phyloP scores from a whole-genome alignment of 2,113 vertebrate species.

The Equus przewalskii region DNA sequence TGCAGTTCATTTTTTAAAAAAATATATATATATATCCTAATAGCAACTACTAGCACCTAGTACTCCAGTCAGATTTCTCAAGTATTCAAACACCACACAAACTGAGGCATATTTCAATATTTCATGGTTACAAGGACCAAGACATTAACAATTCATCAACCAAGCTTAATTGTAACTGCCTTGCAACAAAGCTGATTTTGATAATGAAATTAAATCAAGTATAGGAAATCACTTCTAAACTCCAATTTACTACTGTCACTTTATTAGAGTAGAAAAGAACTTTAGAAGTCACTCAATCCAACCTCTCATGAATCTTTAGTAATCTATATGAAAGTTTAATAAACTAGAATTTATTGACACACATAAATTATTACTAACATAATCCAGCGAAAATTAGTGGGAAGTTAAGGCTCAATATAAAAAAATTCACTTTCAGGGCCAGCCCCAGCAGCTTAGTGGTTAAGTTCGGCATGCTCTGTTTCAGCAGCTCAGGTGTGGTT shows the following conservation, averaged over 20 bases:
- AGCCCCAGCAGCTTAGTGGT: too few relatives aligned
- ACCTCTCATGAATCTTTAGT: background rate
- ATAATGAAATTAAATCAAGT: slow-evolving; percentile 12
- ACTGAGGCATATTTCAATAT: background rate
- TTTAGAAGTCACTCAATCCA: background rate
- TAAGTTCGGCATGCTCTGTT: too few relatives aligned
- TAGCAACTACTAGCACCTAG: background rate
- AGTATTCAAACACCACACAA: slow-evolving; percentile 14
- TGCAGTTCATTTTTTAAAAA: background rate
- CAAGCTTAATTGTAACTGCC: background rate
- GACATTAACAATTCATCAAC: background rate
- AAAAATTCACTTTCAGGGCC: slow-evolving; percentile 10
- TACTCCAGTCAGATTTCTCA: slow-evolving; percentile 6
- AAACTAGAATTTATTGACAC: slow-evolving; percentile 49
- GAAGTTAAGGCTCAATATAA: slow-evolving; percentile 2
- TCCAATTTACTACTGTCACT: background rate
- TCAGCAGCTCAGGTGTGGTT: too few relatives aligned
- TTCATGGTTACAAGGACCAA: slow-evolving; percentile 1
- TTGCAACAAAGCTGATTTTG: background rate
- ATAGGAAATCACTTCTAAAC: slow-evolving; percentile 1
- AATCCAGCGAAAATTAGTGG: slow-evolving; percentile 42
- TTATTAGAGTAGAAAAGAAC: background rate
- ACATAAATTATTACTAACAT: background rate
- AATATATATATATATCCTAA: background rate
- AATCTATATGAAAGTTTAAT: background rate